Base-by-base conservation (phyloP, 2,113 vertebrate genomes). In the Grammomys dolichurus region DNA sequence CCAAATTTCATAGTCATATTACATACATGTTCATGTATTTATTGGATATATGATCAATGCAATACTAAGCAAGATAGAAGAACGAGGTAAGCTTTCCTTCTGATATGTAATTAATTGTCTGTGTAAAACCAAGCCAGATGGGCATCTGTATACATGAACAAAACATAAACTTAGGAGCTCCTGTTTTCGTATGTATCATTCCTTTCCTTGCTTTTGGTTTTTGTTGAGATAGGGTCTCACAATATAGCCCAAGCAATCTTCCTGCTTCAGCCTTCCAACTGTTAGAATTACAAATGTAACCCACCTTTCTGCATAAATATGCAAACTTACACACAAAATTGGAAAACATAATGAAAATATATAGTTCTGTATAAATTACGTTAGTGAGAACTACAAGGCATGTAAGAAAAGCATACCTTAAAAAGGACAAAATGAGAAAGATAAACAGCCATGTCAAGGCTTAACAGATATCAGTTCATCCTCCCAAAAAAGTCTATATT, bases 51-150 rank as follows among this genome's bases (percentile, higher is more conserved):
- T 72, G 63, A 46, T n/a, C 56, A 95, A 84, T 54, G 19, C 10
- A 48, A 82, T 75, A 95, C 4, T 43, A 93, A 85, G 91, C 7
- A 84, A 95, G 92, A 89, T 3, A 90, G 28, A 77, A 90, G 7
- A 90, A 90, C 80, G 33, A 80, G n/a, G 48, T 26, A 76, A 80
- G n/a, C 67, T 85, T 88, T 95, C n/a, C 24, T 94, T 80, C 77
- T 7, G 6, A 16, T 40, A 7, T 54, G 36, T 36, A 85, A 92
- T 22, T 92, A 91, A 87, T 31, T 92, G 8, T 77, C 80, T 95
- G 11, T 63, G 54, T 94, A 93, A 90, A 96, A 76, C 2, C 75
- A 94, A 92, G 63, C 58, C 89, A 96, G 91, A 56, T 20, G 70
- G 17, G 72, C 2, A 40, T n/a, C 17, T 20, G 46, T 16, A 67